A percentile compares a stretch with the other conserved stretches of the same genome.
Conservation (phyloP, 2,888 invertebrate genomes). For the Alviniconcha strummeri region DNA sequence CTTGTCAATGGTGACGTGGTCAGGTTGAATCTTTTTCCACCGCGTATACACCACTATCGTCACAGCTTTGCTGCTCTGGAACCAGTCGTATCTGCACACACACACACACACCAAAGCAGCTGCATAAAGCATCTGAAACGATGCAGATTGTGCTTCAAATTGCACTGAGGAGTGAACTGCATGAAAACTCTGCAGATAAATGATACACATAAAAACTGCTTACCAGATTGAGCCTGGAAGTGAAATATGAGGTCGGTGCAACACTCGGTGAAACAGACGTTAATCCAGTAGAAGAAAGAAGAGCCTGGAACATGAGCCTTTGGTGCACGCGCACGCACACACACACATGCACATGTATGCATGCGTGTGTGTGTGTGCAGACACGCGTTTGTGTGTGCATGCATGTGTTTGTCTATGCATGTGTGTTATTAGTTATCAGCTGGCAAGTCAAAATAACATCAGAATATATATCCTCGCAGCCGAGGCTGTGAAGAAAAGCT, state of each 20-base stretch:
- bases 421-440: no score
- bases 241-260: no score
- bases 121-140: neutral
- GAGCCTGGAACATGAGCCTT: no score
- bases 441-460: no score
- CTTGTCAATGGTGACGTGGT: constrained; percentile 67
- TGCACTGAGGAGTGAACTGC: neutral
- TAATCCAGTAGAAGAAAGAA: no score
- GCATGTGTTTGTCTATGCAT: neutral
- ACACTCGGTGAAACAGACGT: no score
- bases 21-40: constrained; percentile 61
- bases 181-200: neutral
- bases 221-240: no score
- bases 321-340: no score
- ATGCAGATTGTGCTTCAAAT: neutral
- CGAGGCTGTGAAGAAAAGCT: no score
- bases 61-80: constrained; percentile 70
- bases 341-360: neutral
- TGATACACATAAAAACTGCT: no score
- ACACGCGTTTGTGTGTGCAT: neutral
- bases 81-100: constrained; percentile 74
- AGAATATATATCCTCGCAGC: no score
- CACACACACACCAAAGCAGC: neutral
- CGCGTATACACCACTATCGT: constrained; percentile 74
- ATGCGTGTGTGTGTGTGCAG: no score